phyloP scores from a whole-genome alignment of 2,113 vertebrate genomes.

The Acrocephalus arundinaceus region DNA sequence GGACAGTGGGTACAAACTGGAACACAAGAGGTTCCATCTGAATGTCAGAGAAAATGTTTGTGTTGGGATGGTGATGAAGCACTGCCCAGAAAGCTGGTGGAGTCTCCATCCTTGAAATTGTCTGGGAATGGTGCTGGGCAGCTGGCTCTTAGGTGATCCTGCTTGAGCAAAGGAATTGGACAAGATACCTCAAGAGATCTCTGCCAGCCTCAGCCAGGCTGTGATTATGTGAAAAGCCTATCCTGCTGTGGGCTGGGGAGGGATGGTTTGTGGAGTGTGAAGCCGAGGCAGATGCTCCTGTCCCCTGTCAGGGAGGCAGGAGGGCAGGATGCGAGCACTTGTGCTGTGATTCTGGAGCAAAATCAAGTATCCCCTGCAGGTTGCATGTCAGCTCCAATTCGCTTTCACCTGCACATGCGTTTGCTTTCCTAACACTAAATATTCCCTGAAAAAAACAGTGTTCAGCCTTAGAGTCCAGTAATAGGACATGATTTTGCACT shows the following conservation, averaged over 20 bases:
- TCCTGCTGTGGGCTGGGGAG: not conserved
- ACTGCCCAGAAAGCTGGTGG: not conserved
- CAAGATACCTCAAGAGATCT: not conserved
- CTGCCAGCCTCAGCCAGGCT: not conserved
- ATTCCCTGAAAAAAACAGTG: not conserved
- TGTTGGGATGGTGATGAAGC: not conserved
- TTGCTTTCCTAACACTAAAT: not conserved
- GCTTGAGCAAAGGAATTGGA: not conserved
- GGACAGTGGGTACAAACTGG: not conserved
- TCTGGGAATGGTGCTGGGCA: not conserved
- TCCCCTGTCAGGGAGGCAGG: accelerated
- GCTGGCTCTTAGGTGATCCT: not conserved
- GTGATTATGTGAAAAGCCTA: not conserved
- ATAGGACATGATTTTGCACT: not conserved
- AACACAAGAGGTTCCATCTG: not conserved
- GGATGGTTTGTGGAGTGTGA: not conserved
- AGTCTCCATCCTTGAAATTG: not conserved
- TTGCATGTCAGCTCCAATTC: not conserved
- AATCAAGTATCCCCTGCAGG: not conserved
- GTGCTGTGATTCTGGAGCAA: not conserved
- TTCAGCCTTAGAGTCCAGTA: not conserved
- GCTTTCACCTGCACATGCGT: not conserved
- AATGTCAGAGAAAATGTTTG: not conserved
- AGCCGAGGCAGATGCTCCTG: accelerated
- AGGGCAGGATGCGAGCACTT: not conserved